A percentile compares a stretch with the other conserved stretches of the same genome.
These are phyloP conservation scores for Herpetotheres cachinnans DNA, from an alignment of 2,113 vertebrate species.

Conservation along the genomic window DNA sequence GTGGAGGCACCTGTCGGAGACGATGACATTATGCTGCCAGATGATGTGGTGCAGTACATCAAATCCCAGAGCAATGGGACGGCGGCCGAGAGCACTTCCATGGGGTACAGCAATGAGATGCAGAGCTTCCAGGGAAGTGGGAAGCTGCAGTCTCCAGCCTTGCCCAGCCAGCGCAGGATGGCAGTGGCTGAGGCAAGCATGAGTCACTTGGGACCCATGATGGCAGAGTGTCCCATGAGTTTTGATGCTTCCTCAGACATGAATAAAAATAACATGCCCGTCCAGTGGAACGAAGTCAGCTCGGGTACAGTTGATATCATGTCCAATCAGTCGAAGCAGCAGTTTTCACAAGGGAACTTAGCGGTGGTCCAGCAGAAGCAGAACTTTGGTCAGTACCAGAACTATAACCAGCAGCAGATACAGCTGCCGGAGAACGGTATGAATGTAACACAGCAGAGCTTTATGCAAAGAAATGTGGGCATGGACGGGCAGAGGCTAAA, in stretches of 20 bases:
- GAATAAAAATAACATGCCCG: conserved; percentile 91
- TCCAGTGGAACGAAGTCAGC: conserved; percentile 99
- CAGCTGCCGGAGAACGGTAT: conserved; percentile 76
- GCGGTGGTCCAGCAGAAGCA: conserved; percentile 85
- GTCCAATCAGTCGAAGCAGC: conserved; percentile 77
- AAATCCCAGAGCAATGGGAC: conserved; percentile 78
- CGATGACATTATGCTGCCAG: conserved; percentile 92
- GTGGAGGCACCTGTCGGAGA: conserved; percentile 73
- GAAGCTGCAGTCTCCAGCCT: conserved; percentile 69
- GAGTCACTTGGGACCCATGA: conserved; percentile 66
- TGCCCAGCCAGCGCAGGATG: conserved; percentile 80
- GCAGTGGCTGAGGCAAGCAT: conserved; percentile 72
- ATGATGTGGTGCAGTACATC: conserved; percentile 95
- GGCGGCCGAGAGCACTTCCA: conserved; percentile 50
- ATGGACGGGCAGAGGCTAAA: conserved; percentile 77
- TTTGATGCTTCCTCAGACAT: conserved; percentile 69
- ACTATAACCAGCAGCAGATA: conserved; percentile 80
- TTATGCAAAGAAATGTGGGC: conserved; percentile 70
- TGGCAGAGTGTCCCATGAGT: conserved; percentile 76
- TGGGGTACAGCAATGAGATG: conserved; percentile 72
- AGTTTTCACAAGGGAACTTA: conserved; percentile 80
- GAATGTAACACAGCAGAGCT: conserved; percentile 60
- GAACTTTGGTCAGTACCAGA: conserved; percentile 81
- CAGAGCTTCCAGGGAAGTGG: conserved; percentile 76
- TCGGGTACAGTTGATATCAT: conserved; percentile 88